Base-by-base conservation (phyloP, 2,888 invertebrate species). In the Pimpla rufipes region DNA sequence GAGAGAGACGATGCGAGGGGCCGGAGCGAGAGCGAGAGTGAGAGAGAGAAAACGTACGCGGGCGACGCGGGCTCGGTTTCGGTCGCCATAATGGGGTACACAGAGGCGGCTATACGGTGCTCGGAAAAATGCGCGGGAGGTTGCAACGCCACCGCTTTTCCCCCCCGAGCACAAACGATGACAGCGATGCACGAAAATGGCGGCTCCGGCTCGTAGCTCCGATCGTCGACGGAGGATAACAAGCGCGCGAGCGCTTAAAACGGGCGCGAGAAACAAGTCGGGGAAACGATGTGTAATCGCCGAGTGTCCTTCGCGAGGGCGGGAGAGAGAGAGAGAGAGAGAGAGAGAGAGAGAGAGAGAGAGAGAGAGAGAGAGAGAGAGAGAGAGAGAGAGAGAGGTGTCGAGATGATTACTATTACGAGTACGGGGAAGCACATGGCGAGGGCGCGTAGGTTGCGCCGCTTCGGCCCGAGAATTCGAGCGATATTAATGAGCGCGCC, bases 61-160 rank as follows among this genome's bases (percentile, higher is more conserved):
- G 40, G 40, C 67, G 81, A 80, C 67, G 71, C 64, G 73, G 59
- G 40, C 40, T 70, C 66, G 47, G 67, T 67, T 59, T 50, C 57
- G 67, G 67, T 55, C 50, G 76, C 79, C 75, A 83, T 83, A 55
- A 67, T 73, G 76, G 71, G 70, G n/a, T 45, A 47, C 1, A 52
- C 3, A 64, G 11, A 40, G 37, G 10, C 11, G 42, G 59, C 57
- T 50, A 42, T 74, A 75, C 84, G 85, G 74, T 79, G 86, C 80
- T 86, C 82, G 88, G 88, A 89, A 91, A 92, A 92, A 92, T 91
- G 91, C 91, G 92, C 92, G 91, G 91, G 91, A 92, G 89, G 88
- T 85, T 70, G 29, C 82, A 16, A 42, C 23, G 66, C 75, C 70
- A 67, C 70, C 35, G 86, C 76, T 88, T 89, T 89, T 88, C 84